These are phyloP conservation scores for Crotalus helleri DNA, from an alignment of 2,113 vertebrate genomes.

Conservation along the genomic window DNA sequence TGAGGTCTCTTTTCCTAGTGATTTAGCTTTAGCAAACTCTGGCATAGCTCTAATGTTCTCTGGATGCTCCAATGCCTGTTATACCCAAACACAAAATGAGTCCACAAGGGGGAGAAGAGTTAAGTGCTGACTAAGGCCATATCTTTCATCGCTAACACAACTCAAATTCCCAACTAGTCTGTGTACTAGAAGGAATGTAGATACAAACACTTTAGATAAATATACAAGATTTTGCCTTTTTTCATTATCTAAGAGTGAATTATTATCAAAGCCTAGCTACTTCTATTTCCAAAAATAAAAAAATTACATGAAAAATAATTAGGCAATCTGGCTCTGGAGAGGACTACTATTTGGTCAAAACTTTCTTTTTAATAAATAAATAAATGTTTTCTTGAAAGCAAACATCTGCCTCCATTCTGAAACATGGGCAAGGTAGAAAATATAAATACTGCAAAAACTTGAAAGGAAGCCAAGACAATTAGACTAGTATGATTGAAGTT, in stretches of 20 bases:
- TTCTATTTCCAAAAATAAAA: not conserved
- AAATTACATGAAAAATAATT: not conserved
- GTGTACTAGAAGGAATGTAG: not conserved
- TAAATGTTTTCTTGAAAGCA: not conserved
- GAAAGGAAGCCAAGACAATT: not conserved
- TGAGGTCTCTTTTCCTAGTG: not conserved
- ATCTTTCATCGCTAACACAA: not conserved
- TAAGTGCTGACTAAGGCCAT: not conserved
- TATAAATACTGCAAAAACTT: not conserved
- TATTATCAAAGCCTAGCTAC: not conserved
- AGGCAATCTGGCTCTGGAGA: not conserved
- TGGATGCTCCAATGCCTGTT: not conserved
- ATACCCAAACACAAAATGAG: not conserved
- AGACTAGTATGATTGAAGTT: not conserved
- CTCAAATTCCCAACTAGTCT: not conserved
- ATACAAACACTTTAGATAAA: not conserved
- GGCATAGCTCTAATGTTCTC: not conserved
- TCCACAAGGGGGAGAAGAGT: accelerated
- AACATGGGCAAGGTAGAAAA: not conserved
- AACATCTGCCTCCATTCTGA: not conserved
- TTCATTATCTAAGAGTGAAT: not conserved
- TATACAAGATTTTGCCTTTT: not conserved
- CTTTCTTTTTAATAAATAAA: not conserved
- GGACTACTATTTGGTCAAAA: not conserved
- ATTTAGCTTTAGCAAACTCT: not conserved